Evolutionary conservation across 2,888 invertebrate genomes (phyloP), one percentile per base, ranked within the genome.

Genomic region (Cyrtodaria siliqua): DNA sequence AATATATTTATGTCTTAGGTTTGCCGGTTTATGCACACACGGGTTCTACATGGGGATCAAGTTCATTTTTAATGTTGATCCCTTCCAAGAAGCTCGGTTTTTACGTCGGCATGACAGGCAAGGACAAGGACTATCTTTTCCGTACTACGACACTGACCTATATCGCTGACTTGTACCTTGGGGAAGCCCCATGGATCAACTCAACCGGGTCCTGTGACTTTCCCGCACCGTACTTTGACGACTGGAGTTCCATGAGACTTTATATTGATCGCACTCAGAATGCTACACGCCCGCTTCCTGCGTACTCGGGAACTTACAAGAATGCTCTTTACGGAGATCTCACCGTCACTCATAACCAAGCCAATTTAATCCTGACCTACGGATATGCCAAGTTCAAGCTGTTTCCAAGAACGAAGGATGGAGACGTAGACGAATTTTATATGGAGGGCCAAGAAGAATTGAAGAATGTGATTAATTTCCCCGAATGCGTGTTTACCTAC

Each of bases 151-250:
- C 88, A 23, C 83, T 16, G n/a, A n/a, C n/a, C n/a, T n/a, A n/a
- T n/a, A n/a, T n/a, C n/a, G n/a, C n/a, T n/a, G 89, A 89, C 75
- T 52, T 84, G 8, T 52, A 85, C 16, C 52, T 87, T 55, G 87
- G 83, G 4, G 75, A 79, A 52, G 57, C 77, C 12, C 86, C 88
- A 1, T 90, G 87, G 87, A 52, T 90, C n/a, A 86, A 88, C 74
- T 23, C 56, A 8, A 77, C 82, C 8, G 75, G 80, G 1, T 61
- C 83, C n/a, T 90, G 90, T 61, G 73, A 72, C 9, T 89, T 86
- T 76, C 89, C 89, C 1, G 64, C 78, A 14, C 81, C 81, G 20
- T 50, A 20, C 23, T 50, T 50, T 20, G n/a, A 14, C 14, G 23
- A 50, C 23, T 50, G 50, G 50, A 23, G 12, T 20, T 18, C 18